These are phyloP conservation scores for Dendrolimus houi DNA, from an alignment of 2,888 invertebrate genomes.

Conservation along the genomic window DNA sequence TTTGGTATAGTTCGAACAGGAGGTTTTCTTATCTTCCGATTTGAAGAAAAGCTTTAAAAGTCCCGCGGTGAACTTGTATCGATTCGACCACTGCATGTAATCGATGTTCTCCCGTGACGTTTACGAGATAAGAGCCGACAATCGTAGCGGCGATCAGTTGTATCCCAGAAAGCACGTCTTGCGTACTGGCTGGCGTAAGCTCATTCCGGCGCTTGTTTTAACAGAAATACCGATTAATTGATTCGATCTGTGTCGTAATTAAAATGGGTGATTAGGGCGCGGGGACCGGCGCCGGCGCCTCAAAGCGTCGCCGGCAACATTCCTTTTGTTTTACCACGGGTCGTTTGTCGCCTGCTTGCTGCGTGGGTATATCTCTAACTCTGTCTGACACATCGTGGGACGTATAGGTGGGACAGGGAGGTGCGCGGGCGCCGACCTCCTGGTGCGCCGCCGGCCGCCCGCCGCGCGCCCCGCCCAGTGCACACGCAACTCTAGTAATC, in stretches of 20 bases:
- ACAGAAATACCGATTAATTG: slow-evolving; percentile 75
- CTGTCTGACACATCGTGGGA: slow-evolving; percentile 14
- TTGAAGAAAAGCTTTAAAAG: too few species aligned
- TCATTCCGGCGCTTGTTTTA: slow-evolving; percentile 65
- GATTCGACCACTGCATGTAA: neutral
- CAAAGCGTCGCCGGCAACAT: slow-evolving; percentile 75
- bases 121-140: slow-evolving; percentile 43
- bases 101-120: slow-evolving; percentile 28
- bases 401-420: slow-evolving; percentile 41
- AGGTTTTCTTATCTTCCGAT: too few species aligned
- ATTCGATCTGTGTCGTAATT: slow-evolving; percentile 76
- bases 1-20: slow-evolving; percentile 10
- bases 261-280: slow-evolving; percentile 75
- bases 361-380: slow-evolving; percentile 37
- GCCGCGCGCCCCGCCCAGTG: slow-evolving; percentile 66
- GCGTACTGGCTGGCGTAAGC: slow-evolving; percentile 48
- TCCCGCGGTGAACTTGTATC: neutral
- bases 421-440: slow-evolving; percentile 70
- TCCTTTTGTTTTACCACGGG: slow-evolving; percentile 77
- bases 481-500: slow-evolving; percentile 65
- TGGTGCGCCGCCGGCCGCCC: slow-evolving; percentile 58
- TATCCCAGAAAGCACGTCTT: slow-evolving; percentile 41
- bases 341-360: slow-evolving; percentile 72
- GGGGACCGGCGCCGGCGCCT: slow-evolving; percentile 73
- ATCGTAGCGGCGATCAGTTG: slow-evolving; percentile 43